phyloP scores from a whole-genome alignment of 23 tunicate species.

The Phallusia fumigata region DNA sequence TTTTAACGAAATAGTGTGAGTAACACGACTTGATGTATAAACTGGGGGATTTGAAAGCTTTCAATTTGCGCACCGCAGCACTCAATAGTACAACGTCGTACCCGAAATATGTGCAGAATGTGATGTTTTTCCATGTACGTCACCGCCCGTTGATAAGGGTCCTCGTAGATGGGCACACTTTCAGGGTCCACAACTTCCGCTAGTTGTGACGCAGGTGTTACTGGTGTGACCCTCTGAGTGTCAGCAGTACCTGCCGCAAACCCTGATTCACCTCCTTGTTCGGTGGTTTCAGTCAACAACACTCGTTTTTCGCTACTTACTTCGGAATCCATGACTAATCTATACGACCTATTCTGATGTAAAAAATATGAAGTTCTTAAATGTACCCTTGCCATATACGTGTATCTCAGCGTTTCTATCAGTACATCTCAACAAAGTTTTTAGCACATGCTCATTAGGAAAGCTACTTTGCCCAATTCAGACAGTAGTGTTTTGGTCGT shows the following conservation, averaged over 20 bases:
- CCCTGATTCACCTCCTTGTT: constrained; percentile 26
- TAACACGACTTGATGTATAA: too few species aligned
- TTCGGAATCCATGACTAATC: constrained; percentile 29
- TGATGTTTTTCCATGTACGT: constrained; percentile 90
- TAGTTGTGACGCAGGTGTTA: constrained; percentile 15
- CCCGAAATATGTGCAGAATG: constrained; percentile 80
- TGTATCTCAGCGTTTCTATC: too few species aligned
- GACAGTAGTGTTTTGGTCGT: too few species aligned
- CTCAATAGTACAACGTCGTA: constrained; percentile 2
- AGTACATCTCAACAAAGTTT: too few species aligned
- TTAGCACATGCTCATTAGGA: too few species aligned
- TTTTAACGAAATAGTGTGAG: too few species aligned
- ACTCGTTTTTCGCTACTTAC: constrained; percentile 42
- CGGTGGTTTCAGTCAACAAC: constrained; percentile 64
- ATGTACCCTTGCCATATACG: too few species aligned
- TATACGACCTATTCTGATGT: too few species aligned
- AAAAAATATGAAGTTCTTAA: too few species aligned
- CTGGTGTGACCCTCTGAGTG: neutral
- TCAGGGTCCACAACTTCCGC: constrained; percentile 36
- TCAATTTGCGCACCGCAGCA: too few species aligned
- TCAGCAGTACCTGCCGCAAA: constrained; percentile 4
- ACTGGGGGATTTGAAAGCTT: too few species aligned
- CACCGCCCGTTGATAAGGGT: constrained; percentile 84
- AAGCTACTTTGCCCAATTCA: too few species aligned
- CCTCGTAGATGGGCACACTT: constrained; percentile 73